Conservation (phyloP, 2,888 invertebrate species). For the Falcaria lacertinaria region DNA sequence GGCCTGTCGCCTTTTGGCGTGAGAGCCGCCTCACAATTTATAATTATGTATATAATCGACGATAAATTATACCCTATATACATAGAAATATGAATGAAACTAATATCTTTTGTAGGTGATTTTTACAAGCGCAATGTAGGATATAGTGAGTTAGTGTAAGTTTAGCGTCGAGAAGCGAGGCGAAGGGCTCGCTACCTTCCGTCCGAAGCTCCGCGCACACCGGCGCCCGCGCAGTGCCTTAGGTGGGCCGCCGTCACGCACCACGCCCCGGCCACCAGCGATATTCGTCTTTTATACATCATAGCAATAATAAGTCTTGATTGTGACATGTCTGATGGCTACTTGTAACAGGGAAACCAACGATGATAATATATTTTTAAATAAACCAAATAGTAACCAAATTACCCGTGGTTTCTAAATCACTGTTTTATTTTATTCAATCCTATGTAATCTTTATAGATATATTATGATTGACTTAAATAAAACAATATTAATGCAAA, state of each 20-base stretch:
- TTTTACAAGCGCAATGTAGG: constrained; percentile 80
- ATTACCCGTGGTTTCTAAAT: no score
- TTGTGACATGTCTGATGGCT: no score
- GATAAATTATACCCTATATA: constrained; percentile 78
- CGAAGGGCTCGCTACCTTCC: constrained; percentile 37
- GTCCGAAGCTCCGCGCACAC: not conserved
- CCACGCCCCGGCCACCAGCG: no score
- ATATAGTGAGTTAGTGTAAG: constrained; percentile 67
- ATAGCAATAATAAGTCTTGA: no score
- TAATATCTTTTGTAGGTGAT: constrained; percentile 81
- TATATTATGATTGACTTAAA: no score
- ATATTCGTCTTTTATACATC: no score
- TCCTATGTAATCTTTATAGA: no score
- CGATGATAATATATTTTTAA: no score
- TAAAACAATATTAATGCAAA: no score
- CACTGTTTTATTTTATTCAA: no score
- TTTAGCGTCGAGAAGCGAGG: constrained; percentile 66
- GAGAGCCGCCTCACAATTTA: constrained; percentile 28
- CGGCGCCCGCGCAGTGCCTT: constrained; percentile 42
- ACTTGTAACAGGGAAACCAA: no score
- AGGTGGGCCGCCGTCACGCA: constrained; percentile 19
- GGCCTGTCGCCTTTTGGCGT: not conserved
- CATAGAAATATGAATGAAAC: constrained; percentile 78
- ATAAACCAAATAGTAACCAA: no score
- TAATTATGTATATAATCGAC: constrained; percentile 68